Evolutionary conservation across 2,797 vertebrate species (phyloP).

Genomic region (Eulemur coronatus): DNA sequence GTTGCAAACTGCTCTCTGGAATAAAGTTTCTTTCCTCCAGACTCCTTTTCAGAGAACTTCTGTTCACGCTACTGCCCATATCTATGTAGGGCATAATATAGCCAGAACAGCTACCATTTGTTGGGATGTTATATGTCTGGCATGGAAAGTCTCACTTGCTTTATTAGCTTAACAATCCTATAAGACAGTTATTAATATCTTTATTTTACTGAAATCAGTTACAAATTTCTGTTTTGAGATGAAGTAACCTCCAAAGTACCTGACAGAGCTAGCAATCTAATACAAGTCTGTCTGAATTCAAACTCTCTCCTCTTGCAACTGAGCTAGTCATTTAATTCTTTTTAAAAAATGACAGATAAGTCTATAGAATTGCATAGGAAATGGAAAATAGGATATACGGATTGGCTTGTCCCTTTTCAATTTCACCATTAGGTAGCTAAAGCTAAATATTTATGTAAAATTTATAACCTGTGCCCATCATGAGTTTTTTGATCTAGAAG

Average conservation of each 20-base stretch:
- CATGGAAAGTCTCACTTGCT: background rate
- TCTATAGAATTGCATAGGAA: constrained; percentile 17
- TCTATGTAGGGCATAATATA: background rate
- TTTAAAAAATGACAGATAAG: background rate
- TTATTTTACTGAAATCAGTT: constrained; percentile 1
- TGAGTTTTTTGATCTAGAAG: constrained; percentile 20
- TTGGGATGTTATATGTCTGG: background rate
- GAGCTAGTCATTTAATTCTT: background rate
- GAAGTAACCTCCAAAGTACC: background rate
- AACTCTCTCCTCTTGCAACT: background rate
- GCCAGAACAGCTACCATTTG: background rate
- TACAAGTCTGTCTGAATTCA: background rate
- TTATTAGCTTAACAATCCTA: constrained; percentile 22
- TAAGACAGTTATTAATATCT: background rate
- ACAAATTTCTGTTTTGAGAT: constrained; percentile 43
- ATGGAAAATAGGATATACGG: background rate
- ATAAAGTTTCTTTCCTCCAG: background rate
- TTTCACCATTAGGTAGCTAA: constrained; percentile 35
- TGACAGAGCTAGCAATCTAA: background rate
- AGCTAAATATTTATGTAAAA: constrained; percentile 49
- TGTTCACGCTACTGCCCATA: background rate
- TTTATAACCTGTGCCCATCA: background rate
- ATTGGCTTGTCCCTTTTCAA: background rate
- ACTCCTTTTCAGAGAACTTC: background rate
- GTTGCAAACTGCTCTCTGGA: background rate